phyloP scores from a whole-genome alignment of 2,888 invertebrate species.

The Podotricha telesiphe region DNA sequence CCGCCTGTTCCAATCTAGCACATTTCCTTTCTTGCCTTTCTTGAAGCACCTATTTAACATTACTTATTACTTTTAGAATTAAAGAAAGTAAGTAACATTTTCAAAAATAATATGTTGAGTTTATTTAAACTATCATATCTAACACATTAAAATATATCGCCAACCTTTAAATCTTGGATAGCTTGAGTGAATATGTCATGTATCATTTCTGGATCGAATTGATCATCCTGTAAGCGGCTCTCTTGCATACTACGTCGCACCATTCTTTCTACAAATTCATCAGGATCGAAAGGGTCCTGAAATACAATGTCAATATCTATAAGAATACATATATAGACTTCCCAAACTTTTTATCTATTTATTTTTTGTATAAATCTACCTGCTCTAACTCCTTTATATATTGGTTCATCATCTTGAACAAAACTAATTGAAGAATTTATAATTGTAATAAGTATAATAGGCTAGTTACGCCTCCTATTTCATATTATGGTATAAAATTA shows the following conservation, averaged over 20 bases:
- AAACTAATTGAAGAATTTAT: background rate
- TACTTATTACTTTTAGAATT: background rate
- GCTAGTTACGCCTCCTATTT: conserved; percentile 4
- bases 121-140: too few species aligned
- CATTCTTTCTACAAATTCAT: conserved; percentile 98
- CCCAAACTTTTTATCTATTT: background rate
- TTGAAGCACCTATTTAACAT: conserved; percentile 85
- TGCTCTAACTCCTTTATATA: conserved; percentile 94
- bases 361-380: conserved; percentile 68
- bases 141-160: background rate
- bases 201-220: conserved; percentile 93
- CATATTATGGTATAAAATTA: too few species aligned
- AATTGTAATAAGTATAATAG: background rate
- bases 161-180: conserved; percentile 89
- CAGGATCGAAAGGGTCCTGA: conserved; percentile 98
- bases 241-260: conserved; percentile 96
- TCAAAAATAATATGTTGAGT: too few species aligned
- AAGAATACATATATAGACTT: too few species aligned
- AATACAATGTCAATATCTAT: conserved; percentile 45
- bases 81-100: background rate
- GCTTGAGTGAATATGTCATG: conserved; percentile 97
- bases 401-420: conserved; percentile 91
- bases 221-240: conserved; percentile 84
- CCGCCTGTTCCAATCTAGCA: conserved; percentile 90
- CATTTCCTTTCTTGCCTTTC: conserved; percentile 94